A percentile compares a stretch with the other conserved stretches of the same genome.
Conservation (phyloP, 2,797 vertebrate genomes). For the Manis crassicaudata region DNA sequence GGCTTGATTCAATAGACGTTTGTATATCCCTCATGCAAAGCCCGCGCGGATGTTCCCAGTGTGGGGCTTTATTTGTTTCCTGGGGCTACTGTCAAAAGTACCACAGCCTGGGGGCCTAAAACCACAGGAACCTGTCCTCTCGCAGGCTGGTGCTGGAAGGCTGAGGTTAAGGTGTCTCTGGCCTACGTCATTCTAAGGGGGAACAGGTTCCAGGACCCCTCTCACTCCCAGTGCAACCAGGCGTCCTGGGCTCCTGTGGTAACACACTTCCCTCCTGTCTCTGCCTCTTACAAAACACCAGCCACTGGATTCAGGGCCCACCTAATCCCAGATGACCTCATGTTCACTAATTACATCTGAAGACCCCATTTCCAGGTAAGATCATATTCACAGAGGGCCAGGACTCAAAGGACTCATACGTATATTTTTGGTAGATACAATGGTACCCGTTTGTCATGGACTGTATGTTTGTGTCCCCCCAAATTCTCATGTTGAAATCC, state of each 20-base stretch:
- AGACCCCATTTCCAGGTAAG: background rate
- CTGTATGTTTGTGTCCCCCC: background rate
- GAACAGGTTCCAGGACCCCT: too few relatives aligned
- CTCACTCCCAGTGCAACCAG: too few relatives aligned
- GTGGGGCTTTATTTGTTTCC: background rate
- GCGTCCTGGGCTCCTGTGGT: too few relatives aligned
- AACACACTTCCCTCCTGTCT: background rate
- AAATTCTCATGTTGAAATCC: background rate
- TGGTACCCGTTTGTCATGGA: background rate
- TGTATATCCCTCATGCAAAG: too few relatives aligned
- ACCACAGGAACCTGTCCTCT: background rate
- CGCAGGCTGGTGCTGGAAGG: too few relatives aligned
- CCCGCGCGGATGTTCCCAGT: background rate
- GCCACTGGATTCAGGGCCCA: background rate
- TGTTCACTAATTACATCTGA: background rate
- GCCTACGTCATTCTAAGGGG: too few relatives aligned
- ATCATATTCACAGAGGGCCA: background rate
- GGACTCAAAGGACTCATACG: background rate
- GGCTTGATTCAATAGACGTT: background rate
- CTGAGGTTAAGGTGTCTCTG: too few relatives aligned
- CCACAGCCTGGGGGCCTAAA: background rate
- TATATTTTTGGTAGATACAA: too few relatives aligned
- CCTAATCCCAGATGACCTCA: background rate
- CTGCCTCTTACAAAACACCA: background rate
- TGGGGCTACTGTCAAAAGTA: background rate